A percentile compares a stretch with the other conserved stretches of the same genome.
phyloP scores from a whole-genome alignment of 1,140 invertebrate genomes.

The Teleopsis dalmanni region DNA sequence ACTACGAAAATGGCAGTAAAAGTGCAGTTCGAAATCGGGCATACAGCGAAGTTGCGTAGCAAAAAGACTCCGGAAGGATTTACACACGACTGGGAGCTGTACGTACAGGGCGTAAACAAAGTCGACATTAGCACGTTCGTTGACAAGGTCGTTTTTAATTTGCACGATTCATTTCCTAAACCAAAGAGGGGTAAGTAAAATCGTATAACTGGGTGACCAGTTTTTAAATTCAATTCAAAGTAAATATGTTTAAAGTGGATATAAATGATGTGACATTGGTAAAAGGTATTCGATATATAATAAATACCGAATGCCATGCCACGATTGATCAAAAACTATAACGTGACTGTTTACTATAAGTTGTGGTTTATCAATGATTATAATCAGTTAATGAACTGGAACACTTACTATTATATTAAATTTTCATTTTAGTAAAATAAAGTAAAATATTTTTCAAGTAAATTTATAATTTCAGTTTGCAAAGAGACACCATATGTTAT shows the following conservation, averaged over 20 bases:
- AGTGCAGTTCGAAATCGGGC: slow-evolving; percentile 86
- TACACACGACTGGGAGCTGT: slow-evolving; percentile 98
- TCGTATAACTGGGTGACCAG: too few species aligned
- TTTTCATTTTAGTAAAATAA: too few species aligned
- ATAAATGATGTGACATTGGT: too few species aligned
- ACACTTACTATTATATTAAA: too few species aligned
- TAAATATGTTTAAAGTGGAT: too few species aligned
- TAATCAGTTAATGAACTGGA: too few species aligned
- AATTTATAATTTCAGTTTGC: slow-evolving; percentile 54
- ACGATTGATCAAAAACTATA: too few species aligned
- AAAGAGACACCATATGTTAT: slow-evolving; percentile 89
- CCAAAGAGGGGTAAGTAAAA: slow-evolving; percentile 71
- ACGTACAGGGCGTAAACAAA: slow-evolving; percentile 78
- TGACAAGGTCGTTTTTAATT: slow-evolving; percentile 88
- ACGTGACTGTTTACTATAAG: too few species aligned
- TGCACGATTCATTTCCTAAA: slow-evolving; percentile 87
- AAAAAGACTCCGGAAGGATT: slow-evolving; percentile 79
- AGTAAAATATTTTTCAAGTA: slow-evolving; percentile 16
- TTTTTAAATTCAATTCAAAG: too few species aligned
- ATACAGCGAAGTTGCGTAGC: slow-evolving; percentile 69
- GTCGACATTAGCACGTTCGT: slow-evolving; percentile 83
- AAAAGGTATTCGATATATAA: too few species aligned
- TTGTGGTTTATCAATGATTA: too few species aligned
- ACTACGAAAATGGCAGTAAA: slow-evolving; percentile 74
- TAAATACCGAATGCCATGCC: too few species aligned